phyloP scores from a whole-genome alignment of 2,113 vertebrate genomes.

The Esox niger region DNA sequence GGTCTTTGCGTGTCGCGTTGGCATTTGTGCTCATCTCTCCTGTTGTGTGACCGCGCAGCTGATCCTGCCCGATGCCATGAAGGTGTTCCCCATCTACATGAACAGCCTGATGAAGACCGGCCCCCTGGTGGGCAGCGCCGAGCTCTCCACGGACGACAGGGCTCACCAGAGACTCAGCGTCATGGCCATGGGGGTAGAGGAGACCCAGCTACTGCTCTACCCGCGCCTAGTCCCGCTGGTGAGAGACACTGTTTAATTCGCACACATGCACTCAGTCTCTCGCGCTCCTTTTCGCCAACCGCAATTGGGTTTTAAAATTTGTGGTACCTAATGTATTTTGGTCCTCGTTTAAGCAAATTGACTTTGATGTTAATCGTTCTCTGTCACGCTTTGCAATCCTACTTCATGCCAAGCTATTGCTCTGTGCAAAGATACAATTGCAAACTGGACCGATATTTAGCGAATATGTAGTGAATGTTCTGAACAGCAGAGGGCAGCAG shows the following conservation, averaged over 20 bases:
- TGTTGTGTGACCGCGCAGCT: constrained; percentile 70
- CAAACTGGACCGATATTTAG: too few species aligned
- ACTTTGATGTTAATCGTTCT: too few species aligned
- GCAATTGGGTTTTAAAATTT: too few species aligned
- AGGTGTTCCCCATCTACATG: constrained; percentile 91
- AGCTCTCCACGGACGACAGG: constrained; percentile 83
- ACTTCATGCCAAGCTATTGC: neutral
- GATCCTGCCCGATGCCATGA: constrained; percentile 93
- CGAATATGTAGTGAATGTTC: too few species aligned
- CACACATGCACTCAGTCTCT: neutral
- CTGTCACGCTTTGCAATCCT: neutral
- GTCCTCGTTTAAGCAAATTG: too few species aligned
- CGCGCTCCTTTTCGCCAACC: neutral
- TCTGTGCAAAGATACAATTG: too few species aligned
- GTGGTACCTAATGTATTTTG: too few species aligned
- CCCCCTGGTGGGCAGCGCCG: constrained; percentile 77
- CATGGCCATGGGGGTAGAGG: constrained; percentile 86
- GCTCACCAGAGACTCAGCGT: constrained; percentile 81
- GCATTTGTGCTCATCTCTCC: too few species aligned
- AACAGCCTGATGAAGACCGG: constrained; percentile 89
- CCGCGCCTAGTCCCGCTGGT: constrained; percentile 88
- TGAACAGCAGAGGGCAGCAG: too few species aligned
- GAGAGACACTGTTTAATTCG: constrained; percentile 42
- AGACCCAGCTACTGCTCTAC: constrained; percentile 89
- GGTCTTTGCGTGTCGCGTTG: too few species aligned